Evolutionary conservation across 2,888 invertebrate species (phyloP), one percentile per base, ranked within the genome.

Genomic region (Tipula unca): DNA sequence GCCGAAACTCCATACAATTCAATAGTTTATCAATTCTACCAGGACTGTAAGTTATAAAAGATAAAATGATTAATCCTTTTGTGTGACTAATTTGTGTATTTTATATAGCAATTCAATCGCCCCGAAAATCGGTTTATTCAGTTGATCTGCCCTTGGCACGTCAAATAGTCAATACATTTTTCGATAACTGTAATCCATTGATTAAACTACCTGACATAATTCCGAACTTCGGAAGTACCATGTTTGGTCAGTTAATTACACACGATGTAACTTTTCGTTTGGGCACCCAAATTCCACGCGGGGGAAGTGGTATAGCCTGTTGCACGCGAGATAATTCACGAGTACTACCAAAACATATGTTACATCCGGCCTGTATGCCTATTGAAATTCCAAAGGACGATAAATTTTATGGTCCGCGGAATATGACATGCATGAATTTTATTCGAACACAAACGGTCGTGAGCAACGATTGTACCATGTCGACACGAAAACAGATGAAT

Each of bases 111-210:
- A 88, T 90, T 36, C 89, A 93, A 87, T 92, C 93, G 1, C 94
- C 95, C 39, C 92, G 96, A 0, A 89, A 90, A 1, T 93, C 95
- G 10, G 13, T 83, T 0, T 89, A 91, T 0, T 93, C 6, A 6
- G 3, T 6, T 29, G 93, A 92, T 10, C 91, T 97, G 83, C 96
- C 96, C 0, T 93, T 93, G 85, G 91, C 95, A 1, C 92, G 97
- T 82, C 90, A 93, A 2, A 1, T 85, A 69, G 54, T 29, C 8
- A 69, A 29, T 25, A 48, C 4, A 13, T 20, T 85, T 25, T 85
- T 85, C 29, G 85, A 83, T 32, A 29, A 35, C 8, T 83, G 83
- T 83, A 83, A 29, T 32, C 83, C 83, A 17, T 1, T 5, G 17
- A 2, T 32, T 83, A 32, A 29, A n/a, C 6, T 32, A 8, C 83